Conservation (phyloP, 1,140 invertebrate species). For the Lepidostoma basale region DNA sequence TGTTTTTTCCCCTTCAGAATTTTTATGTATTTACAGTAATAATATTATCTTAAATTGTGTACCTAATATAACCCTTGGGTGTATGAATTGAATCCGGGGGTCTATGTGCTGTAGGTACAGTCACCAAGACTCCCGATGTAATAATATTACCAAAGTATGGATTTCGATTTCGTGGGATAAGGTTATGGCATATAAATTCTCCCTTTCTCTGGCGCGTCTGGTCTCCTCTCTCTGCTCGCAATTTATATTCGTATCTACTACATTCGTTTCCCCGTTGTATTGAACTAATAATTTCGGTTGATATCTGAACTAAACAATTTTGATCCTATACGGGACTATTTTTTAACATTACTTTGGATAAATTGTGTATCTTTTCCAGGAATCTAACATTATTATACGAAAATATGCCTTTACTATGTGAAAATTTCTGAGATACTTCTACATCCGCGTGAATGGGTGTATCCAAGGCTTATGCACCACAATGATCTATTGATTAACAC, state of each 20-base stretch:
- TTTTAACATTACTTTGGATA: background rate
- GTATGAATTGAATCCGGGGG: too few species aligned
- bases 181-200: conserved; percentile 9
- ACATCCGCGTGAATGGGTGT: too few species aligned
- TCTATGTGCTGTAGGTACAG: background rate
- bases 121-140: background rate
- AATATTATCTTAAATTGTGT: too few species aligned
- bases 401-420: background rate
- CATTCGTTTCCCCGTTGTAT: background rate
- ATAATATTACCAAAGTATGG: background rate
- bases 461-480: too few species aligned
- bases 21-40: too few species aligned
- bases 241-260: too few species aligned
- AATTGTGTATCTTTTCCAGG: background rate
- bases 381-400: background rate
- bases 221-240: too few species aligned
- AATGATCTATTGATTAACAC: too few species aligned
- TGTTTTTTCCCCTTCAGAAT: too few species aligned
- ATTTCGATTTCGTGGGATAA: background rate
- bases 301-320: background rate
- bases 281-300: background rate
- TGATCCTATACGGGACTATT: background rate
- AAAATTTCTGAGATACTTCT: too few species aligned
- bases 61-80: too few species aligned
- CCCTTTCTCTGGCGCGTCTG: background rate